Evolutionary conservation across 1,140 invertebrate species (phyloP), one percentile per base, ranked within the genome.

Genomic region (Brachionus asplanchnoidis): DNA sequence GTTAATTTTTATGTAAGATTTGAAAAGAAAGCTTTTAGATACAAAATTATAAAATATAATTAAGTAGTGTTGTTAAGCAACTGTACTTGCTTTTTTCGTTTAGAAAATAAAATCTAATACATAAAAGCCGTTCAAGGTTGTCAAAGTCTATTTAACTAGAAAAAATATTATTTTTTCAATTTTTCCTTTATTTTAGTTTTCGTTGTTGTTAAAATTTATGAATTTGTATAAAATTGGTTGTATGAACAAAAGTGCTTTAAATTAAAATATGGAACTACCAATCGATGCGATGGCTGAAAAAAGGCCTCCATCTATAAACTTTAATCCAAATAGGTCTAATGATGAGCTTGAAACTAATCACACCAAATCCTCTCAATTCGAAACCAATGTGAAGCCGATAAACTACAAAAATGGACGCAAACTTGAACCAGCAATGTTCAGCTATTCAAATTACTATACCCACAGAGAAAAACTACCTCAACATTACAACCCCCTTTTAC

Each of bases 401-500:
- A 77, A 77, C 28, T 82, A 82, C 20, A 82, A 82, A 65, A 82
- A 82, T 68, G 79, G 79, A 46, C 53, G 65, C 17, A 60, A 68
- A n/a, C 28, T 82, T 14, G 79, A 82, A 17, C 53, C 65, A 60
- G 50, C 32, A 17, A 60, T 68, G 79, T 82, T 42, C 28, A 68
- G 40, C 42, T 82, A 36, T 65, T 60, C 50, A 36, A 82, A 68
- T 32, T 82, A 65, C 32, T 82, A 82, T 65, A 60, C 28, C n/a
- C 79, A 82, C 26, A 8, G 65, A 14, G 79, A 82, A 68, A 60
- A 60, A 23, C 3, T 65, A 60, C 79, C 79, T 44, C 53, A 82
- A 20, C 65, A 60, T n/a, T 82, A 65, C n/a, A 82, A 82, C 36
- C 65, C 79, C 7, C 36, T 82, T 20, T 17, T 82, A 23, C 79